Percentiles rank a stretch among this genome's conserved stretches.
Evolutionary conservation across 1,140 invertebrate species (phyloP).

Genomic region (Penaeus indicus): DNA sequence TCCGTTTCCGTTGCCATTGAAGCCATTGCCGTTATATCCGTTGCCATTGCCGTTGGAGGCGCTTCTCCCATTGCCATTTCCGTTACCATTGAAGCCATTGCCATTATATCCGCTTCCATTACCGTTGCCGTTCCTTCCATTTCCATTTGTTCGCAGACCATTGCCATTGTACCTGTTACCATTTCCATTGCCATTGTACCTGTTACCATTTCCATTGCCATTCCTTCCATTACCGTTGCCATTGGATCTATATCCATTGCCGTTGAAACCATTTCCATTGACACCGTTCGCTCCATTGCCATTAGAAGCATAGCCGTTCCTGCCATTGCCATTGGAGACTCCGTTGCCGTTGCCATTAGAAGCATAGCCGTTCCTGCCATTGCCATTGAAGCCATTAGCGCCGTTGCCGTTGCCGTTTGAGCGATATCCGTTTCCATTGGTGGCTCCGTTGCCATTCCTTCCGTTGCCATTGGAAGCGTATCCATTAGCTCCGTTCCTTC

Average conservation of each 20-base stretch:
- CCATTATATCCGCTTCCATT: background rate
- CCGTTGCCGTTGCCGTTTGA: background rate
- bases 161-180: conserved; percentile 1
- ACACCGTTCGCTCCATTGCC: background rate
- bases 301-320: conserved; percentile 2
- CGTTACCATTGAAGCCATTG: background rate
- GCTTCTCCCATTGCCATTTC: no score
- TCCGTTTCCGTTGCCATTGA: background rate
- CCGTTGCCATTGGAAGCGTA: background rate
- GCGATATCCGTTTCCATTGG: no score
- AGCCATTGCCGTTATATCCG: background rate
- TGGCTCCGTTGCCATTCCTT: no score
- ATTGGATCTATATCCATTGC: background rate
- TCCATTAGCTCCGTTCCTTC: no score
- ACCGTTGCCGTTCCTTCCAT: background rate
- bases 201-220: background rate
- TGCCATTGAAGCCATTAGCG: background rate
- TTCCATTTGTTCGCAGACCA: background rate
- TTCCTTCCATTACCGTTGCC: background rate
- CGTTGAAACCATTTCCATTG: background rate
- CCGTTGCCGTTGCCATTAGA: background rate
- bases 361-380: background rate
- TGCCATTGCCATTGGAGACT: background rate
- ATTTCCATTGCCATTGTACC: background rate
- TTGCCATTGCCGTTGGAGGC: no score